Conservation (phyloP, 2,797 vertebrate species). For the Loriculus beryllinus region DNA sequence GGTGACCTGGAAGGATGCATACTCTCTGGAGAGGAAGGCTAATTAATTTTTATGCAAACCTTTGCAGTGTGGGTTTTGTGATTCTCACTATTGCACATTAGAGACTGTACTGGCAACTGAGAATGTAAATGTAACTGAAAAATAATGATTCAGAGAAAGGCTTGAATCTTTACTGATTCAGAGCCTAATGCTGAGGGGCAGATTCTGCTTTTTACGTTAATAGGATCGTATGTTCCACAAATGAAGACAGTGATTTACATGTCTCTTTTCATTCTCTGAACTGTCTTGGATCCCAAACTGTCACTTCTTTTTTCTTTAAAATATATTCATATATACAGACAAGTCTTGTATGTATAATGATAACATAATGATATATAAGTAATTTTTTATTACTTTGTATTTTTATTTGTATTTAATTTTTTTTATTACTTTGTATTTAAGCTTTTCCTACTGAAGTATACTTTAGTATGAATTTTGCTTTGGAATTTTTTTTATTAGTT, state of each 20-base stretch:
- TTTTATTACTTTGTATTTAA: neutral
- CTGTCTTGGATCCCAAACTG: neutral
- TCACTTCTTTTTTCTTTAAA: neutral
- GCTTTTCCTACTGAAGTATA: neutral
- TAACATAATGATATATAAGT: neutral
- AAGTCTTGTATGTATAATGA: neutral
- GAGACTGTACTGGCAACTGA: neutral
- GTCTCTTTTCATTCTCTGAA: neutral
- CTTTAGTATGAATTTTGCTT: neutral
- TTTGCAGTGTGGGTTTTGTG: slow-evolving; percentile 48
- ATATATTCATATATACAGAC: neutral
- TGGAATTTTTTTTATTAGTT: neutral
- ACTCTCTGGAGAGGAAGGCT: slow-evolving; percentile 56
- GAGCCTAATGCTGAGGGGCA: neutral
- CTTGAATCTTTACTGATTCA: neutral
- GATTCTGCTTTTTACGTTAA: neutral
- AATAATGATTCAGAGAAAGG: neutral
- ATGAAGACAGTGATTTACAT: neutral
- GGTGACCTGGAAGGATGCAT: slow-evolving; percentile 49
- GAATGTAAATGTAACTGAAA: slow-evolving; percentile 8
- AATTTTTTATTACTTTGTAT: neutral
- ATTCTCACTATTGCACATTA: neutral
- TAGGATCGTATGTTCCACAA: neutral
- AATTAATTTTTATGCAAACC: slow-evolving; percentile 57
- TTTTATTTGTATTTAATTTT: neutral